Percentiles rank a stretch among this genome's conserved stretches.
Conservation (phyloP, 2,888 invertebrate genomes). For the Platerodrilus igneus region DNA sequence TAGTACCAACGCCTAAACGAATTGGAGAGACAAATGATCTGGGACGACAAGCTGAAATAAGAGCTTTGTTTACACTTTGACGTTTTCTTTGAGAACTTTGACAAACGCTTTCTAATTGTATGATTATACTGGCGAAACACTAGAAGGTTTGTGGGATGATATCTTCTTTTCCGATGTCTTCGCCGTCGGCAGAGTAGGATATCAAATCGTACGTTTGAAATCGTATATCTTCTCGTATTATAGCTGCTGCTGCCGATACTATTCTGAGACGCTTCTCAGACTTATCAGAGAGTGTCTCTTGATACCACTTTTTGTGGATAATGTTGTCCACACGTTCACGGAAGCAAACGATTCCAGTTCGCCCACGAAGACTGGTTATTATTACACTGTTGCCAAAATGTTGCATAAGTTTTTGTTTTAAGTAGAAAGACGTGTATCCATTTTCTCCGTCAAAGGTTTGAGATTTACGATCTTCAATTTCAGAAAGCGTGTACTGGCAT, state of each 20-base stretch:
- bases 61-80: constrained; percentile 5
- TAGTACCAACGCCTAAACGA: constrained; percentile 5
- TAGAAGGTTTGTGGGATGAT: constrained; percentile 4
- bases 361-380: constrained; percentile 3
- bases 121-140: constrained; percentile 6
- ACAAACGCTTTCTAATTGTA: constrained; percentile 5
- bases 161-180: constrained; percentile 4
- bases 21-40: constrained; percentile 7
- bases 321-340: constrained; percentile 7
- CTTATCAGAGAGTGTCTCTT: constrained; percentile 8
- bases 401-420: constrained; percentile 5
- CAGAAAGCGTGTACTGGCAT: constrained; percentile 3
- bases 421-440: constrained; percentile 2
- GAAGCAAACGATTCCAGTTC: constrained; percentile 7
- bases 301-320: constrained; percentile 4
- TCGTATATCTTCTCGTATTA: constrained; percentile 7
- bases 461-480: constrained; percentile 5
- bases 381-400: constrained; percentile 4
- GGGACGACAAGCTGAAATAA: constrained; percentile 7
- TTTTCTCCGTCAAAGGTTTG: constrained; percentile 4
- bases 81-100: constrained; percentile 6
- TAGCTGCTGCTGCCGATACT: constrained; percentile 9
- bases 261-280: constrained; percentile 7
- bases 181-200: constrained; percentile 6
- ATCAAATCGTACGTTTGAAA: constrained; percentile 1